phyloP scores from a whole-genome alignment of 1,140 invertebrate genomes.

The Drosophila equinoxialis region DNA sequence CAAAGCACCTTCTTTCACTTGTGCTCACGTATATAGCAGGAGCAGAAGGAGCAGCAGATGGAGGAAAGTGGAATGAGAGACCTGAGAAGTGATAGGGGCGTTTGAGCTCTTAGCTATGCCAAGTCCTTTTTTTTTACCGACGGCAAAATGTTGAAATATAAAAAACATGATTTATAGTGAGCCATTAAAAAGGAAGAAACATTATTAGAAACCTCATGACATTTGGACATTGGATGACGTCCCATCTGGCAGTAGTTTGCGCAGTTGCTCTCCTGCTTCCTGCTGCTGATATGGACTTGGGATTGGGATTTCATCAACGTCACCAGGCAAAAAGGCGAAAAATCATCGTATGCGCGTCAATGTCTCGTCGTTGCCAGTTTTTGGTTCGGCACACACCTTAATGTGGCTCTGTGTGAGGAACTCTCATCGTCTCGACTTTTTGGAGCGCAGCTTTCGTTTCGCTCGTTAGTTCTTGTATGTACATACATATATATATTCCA shows the following conservation, averaged over 20 bases:
- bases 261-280: constrained; percentile 5
- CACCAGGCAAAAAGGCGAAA: constrained; percentile 31
- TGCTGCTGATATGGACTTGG: neutral
- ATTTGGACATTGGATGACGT: constrained; percentile 16
- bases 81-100: constrained; percentile 1
- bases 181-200: constrained; percentile 14
- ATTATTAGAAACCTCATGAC: constrained; percentile 15
- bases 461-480: constrained; percentile 68
- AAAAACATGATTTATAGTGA: constrained; percentile 43
- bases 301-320: constrained; percentile 48
- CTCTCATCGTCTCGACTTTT: constrained; percentile 71
- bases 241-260: constrained; percentile 1
- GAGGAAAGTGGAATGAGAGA: neutral
- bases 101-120: neutral
- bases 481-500: too few species aligned
- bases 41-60: neutral
- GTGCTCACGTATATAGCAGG: constrained; percentile 24
- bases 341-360: constrained; percentile 53
- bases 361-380: constrained; percentile 45
- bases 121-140: constrained; percentile 33
- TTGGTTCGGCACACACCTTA: constrained; percentile 69
- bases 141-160: constrained; percentile 32
- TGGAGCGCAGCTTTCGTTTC: constrained; percentile 67
- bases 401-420: constrained; percentile 38
- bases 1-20: constrained; percentile 67